A percentile compares a stretch with the other conserved stretches of the same genome.
Evolutionary conservation across 2,797 vertebrate species (phyloP).

Genomic region (Eutrigla gurnardus): DNA sequence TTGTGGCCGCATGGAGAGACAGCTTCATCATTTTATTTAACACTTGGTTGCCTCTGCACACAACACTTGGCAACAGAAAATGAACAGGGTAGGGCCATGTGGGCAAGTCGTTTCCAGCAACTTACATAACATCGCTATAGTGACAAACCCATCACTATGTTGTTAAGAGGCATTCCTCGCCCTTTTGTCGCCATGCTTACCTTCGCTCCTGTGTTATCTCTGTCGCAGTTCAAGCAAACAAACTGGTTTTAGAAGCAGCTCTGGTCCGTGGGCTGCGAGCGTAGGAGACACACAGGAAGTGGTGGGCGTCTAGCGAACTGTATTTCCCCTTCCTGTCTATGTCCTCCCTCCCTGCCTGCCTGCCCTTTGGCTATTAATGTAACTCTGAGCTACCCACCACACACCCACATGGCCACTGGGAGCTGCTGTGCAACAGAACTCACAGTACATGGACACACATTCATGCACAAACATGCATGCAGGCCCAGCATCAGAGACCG

Average conservation of each 20-base stretch:
- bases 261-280: constrained; percentile 78
- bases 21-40: neutral
- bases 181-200: constrained; percentile 50
- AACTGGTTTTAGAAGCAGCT: constrained; percentile 78
- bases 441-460: constrained; percentile 45
- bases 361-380: constrained; percentile 86
- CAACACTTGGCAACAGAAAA: constrained; percentile 20
- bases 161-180: constrained; percentile 36
- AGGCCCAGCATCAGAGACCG: constrained; percentile 48
- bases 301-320: constrained; percentile 86
- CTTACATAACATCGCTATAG: constrained; percentile 40
- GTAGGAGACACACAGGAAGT: constrained; percentile 85
- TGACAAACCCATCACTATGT: constrained; percentile 43
- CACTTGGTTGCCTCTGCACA: constrained; percentile 2
- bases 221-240: constrained; percentile 67
- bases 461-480: constrained; percentile 35
- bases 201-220: constrained; percentile 60
- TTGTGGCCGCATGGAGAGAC: neutral
- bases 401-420: constrained; percentile 83
- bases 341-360: constrained; percentile 76
- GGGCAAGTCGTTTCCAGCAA: constrained; percentile 27
- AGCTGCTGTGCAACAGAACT: constrained; percentile 63
- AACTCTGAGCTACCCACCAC: constrained; percentile 82
- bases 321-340: constrained; percentile 87
- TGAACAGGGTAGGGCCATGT: constrained; percentile 25